Conservation (phyloP, 2,888 invertebrate species). For the Nebria salina region DNA sequence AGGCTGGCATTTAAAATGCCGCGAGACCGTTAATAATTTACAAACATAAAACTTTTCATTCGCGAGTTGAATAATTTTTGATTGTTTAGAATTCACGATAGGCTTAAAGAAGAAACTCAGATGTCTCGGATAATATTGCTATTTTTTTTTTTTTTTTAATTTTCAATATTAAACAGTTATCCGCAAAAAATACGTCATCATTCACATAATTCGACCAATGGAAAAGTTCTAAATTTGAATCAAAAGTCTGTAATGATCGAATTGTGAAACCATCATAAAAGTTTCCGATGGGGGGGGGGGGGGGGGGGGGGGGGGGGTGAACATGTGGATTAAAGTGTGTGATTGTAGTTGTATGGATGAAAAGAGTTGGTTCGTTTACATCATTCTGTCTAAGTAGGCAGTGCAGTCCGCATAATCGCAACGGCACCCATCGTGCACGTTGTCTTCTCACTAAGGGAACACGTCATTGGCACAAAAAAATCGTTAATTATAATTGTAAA, state of each 20-base stretch:
- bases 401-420: slow-evolving; percentile 11
- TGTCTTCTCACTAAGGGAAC: slow-evolving; percentile 14
- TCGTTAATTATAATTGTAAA: not conserved
- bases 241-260: not conserved
- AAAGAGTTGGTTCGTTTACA: slow-evolving; percentile 10
- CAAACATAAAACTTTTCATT: not conserved
- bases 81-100: not conserved
- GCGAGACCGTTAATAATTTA: not conserved
- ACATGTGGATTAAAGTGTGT: not conserved
- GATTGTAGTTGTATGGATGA: not conserved
- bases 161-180: not conserved
- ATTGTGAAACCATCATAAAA: not conserved
- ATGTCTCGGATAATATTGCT: not conserved
- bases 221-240: not conserved
- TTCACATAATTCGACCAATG: not conserved
- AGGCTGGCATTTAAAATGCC: not conserved
- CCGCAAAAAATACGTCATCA: not conserved
- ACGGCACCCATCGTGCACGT: not conserved
- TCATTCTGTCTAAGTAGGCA: slow-evolving; percentile 14
- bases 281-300: not conserved
- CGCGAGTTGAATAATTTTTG: not conserved
- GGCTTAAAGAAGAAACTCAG: not conserved
- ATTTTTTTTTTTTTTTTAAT: not conserved
- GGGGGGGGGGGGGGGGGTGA: not conserved
- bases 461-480: slow-evolving; percentile 28